Conservation (phyloP, 2,113 vertebrate species). For the Gambusia affinis region DNA sequence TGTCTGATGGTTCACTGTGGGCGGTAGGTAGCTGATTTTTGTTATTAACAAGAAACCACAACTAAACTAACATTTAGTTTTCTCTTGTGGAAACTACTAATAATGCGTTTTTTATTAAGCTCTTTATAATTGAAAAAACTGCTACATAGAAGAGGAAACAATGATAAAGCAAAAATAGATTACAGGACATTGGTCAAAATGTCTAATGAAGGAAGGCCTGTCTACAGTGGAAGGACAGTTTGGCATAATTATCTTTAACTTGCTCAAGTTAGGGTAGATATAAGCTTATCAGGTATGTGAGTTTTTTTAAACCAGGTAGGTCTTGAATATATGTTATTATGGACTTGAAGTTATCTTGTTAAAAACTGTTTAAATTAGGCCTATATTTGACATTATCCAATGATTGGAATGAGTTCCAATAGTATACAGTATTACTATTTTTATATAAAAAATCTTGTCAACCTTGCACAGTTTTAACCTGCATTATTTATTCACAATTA, state of each 20-base stretch:
- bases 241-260: not conserved
- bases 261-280: not conserved
- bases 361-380: too few species aligned
- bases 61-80: not conserved
- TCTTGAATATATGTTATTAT: not conserved
- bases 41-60: too few species aligned
- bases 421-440: not conserved
- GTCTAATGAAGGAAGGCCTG: too few species aligned
- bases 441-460: not conserved
- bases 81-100: not conserved
- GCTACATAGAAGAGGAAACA: too few species aligned
- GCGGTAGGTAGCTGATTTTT: constrained; percentile 80
- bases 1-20: constrained; percentile 97
- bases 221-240: too few species aligned
- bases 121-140: too few species aligned
- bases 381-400: too few species aligned
- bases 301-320: not conserved
- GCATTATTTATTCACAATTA: too few species aligned
- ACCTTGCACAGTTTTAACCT: not conserved
- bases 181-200: too few species aligned
- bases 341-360: too few species aligned
- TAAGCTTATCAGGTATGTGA: not conserved
- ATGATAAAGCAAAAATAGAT: too few species aligned
- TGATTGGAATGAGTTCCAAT: not conserved
- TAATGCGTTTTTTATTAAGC: not conserved